A percentile compares a stretch with the other conserved stretches of the same genome.
phyloP scores from a whole-genome alignment of 2,888 invertebrate species.

The Zaprionus bogoriensis region DNA sequence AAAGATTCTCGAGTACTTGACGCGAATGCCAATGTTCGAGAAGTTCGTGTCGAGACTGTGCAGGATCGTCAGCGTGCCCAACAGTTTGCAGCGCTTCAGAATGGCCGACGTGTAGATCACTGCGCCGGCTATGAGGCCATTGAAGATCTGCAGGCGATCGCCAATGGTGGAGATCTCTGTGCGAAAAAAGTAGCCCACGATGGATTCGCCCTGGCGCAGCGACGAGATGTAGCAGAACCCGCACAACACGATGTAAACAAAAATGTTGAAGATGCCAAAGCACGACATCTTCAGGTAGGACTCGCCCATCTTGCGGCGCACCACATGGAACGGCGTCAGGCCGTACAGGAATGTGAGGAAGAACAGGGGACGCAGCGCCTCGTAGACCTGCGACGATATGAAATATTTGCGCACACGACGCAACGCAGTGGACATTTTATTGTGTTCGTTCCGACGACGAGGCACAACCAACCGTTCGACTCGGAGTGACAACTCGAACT shows the following conservation, averaged over 20 bases:
- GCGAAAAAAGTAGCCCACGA: constrained; percentile 80
- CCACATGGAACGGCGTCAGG: constrained; percentile 80
- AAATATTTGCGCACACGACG: constrained; percentile 76
- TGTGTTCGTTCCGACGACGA: background rate
- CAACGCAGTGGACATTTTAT: constrained; percentile 51
- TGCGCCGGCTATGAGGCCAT: constrained; percentile 77
- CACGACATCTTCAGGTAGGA: constrained; percentile 69
- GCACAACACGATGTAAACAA: constrained; percentile 64
- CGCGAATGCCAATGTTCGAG: constrained; percentile 75
- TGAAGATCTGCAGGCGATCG: constrained; percentile 79
- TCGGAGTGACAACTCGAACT: constrained; percentile 52
- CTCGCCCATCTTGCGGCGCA: constrained; percentile 68
- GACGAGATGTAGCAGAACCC: constrained; percentile 69
- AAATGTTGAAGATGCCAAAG: constrained; percentile 64
- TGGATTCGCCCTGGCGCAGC: constrained; percentile 75
- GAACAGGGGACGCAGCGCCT: constrained; percentile 78
- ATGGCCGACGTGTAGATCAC: constrained; percentile 79
- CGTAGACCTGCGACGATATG: constrained; percentile 80
- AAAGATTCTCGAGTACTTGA: constrained; percentile 80
- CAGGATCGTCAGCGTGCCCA: constrained; percentile 72
- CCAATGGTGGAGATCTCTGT: constrained; percentile 80
- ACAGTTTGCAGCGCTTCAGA: constrained; percentile 68
- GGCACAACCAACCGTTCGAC: constrained; percentile 50
- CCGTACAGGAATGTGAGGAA: constrained; percentile 78
- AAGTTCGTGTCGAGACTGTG: constrained; percentile 77